phyloP scores from a whole-genome alignment of 2,113 vertebrate genomes.

The Eptesicus fuscus region DNA sequence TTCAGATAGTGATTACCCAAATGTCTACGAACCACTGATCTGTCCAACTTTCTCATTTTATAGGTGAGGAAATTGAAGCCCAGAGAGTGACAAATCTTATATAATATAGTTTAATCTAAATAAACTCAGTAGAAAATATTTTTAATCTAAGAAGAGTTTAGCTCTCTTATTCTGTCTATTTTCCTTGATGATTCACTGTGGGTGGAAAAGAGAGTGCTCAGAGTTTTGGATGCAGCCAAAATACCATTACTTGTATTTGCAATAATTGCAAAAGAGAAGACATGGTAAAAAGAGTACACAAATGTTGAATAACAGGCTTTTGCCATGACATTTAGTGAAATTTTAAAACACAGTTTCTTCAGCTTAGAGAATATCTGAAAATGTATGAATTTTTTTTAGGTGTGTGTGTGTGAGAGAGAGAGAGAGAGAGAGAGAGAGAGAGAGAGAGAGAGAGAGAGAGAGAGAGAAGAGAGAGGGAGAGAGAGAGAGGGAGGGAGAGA shows the following conservation, averaged over 20 bases:
- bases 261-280: neutral
- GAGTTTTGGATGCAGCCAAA: neutral
- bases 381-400: neutral
- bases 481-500: no score
- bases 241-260: neutral
- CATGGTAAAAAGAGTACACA: neutral
- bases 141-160: neutral
- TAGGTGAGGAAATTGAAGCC: conserved; percentile 4
- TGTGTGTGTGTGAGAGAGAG: no score
- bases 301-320: neutral
- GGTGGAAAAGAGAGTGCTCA: neutral
- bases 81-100: neutral
- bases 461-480: no score
- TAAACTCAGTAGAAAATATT: conserved; percentile 10
- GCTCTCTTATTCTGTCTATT: neutral
- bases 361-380: neutral
- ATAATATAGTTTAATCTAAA: neutral
- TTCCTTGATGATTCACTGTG: neutral
- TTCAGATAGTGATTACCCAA: conserved; percentile 35
- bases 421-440: no score
- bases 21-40: neutral
- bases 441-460: no score
- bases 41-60: conserved; percentile 44
- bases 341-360: neutral
- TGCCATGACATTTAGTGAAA: neutral